Evolutionary conservation across 2,113 vertebrate genomes (phyloP).

Genomic region (Sakesphorus luctuosus): DNA sequence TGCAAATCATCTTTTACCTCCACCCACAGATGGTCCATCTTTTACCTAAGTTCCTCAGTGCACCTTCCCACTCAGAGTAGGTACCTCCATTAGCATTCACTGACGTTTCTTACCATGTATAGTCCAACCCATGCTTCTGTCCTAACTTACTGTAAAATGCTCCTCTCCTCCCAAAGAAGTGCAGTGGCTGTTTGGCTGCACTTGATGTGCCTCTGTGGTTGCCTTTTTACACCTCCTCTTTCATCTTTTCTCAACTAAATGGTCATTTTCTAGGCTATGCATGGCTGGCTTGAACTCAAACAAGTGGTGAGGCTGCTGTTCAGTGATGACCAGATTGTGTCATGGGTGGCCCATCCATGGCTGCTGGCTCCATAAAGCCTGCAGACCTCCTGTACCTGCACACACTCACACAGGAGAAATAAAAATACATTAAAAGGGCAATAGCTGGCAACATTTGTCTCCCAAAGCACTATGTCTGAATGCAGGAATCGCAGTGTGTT

Average conservation of each 20-base stretch:
- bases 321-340: rapidly evolving
- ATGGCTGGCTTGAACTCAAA: not conserved
- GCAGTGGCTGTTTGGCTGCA: not conserved
- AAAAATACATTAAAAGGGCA: not conserved
- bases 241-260: not conserved
- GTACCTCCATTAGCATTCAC: not conserved
- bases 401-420: not conserved
- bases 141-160: not conserved
- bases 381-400: not conserved
- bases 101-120: not conserved
- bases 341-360: not conserved
- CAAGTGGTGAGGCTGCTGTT: not conserved
- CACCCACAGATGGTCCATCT: not conserved
- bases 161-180: not conserved
- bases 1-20: not conserved
- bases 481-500: not conserved
- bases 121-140: not conserved
- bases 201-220: not conserved
- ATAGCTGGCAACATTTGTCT: not conserved
- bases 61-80: not conserved
- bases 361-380: not conserved
- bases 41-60: not conserved
- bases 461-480: not conserved
- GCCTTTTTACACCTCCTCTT: not conserved
- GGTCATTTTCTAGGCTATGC: not conserved